Percentiles rank a stretch among this genome's conserved stretches.
These are phyloP conservation scores for Monochamus saltuarius DNA, from an alignment of 1,140 invertebrate species.

Conservation along the genomic window DNA sequence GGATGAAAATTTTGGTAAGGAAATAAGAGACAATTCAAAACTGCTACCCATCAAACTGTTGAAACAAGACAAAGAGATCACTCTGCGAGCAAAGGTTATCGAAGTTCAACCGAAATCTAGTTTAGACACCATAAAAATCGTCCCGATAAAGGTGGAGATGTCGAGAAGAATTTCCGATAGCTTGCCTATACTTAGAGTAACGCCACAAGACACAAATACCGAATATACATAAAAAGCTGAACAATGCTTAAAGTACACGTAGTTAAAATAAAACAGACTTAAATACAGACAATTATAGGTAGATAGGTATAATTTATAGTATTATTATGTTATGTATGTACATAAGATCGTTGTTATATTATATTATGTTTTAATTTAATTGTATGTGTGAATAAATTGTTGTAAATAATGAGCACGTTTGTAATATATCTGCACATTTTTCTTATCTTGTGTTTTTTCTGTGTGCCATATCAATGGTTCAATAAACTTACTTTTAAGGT, in stretches of 20 bases:
- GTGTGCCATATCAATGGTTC: conserved; percentile 31
- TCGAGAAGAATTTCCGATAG: conserved; percentile 26
- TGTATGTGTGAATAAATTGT: conserved; percentile 24
- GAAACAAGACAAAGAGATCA: conserved; percentile 38
- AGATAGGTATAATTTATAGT: conserved; percentile 19
- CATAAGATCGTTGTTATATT: conserved; percentile 27
- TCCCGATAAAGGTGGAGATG: conserved; percentile 45
- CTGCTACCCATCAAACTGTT: conserved; percentile 38
- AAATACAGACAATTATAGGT: conserved; percentile 15
- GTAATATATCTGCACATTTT: conserved; percentile 32
- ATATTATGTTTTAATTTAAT: conserved; percentile 18
- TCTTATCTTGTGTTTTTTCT: conserved; percentile 22
- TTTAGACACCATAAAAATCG: conserved; percentile 45
- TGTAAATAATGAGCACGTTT: conserved; percentile 32
- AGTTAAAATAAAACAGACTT: conserved; percentile 19
- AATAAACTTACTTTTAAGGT: conserved; percentile 14
- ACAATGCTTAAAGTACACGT: conserved; percentile 19
- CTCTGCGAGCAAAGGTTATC: conserved; percentile 44
- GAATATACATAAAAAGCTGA: conserved; percentile 15
- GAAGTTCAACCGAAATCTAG: conserved; percentile 40
- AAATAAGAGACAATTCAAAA: conserved; percentile 7
- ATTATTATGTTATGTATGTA: conserved; percentile 26
- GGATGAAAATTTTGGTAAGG: conserved; percentile 21
- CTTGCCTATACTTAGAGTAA: conserved; percentile 13
- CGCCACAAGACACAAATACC: conserved; percentile 1